phyloP scores from a whole-genome alignment of 2,888 invertebrate genomes.

The Hyppa rectilinea region DNA sequence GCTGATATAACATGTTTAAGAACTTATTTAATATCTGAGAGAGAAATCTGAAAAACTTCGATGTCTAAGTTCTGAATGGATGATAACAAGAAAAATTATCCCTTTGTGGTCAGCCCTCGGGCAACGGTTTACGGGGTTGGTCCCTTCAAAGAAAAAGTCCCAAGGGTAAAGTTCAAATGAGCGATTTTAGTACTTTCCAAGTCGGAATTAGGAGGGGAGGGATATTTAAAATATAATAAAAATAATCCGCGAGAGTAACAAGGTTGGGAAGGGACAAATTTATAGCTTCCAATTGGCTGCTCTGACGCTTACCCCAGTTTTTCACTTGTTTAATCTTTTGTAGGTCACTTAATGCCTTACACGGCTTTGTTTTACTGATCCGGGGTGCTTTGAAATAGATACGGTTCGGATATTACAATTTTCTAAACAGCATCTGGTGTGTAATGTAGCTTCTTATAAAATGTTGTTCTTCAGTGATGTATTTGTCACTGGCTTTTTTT shows the following conservation, averaged over 20 bases:
- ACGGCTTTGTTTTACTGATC: slow-evolving; percentile 42
- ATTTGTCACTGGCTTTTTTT: too few relatives aligned
- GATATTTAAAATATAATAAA: slow-evolving; percentile 64
- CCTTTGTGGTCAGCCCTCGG: slow-evolving; percentile 56
- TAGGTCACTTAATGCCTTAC: slow-evolving; percentile 53
- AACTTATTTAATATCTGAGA: slow-evolving; percentile 62
- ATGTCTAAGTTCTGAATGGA: slow-evolving; percentile 57
- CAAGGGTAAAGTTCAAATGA: slow-evolving; percentile 56
- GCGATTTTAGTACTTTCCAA: slow-evolving; percentile 48
- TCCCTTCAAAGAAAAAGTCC: slow-evolving; percentile 53
- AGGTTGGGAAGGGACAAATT: slow-evolving; percentile 66
- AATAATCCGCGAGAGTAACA: slow-evolving; percentile 64
- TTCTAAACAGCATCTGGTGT: neutral
- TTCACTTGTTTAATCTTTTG: slow-evolving; percentile 69
- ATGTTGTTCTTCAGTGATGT: neutral
- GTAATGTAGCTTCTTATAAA: neutral
- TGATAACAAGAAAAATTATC: slow-evolving; percentile 62
- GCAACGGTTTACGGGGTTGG: slow-evolving; percentile 46
- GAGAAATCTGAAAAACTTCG: slow-evolving; percentile 56
- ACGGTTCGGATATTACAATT: slow-evolving; percentile 13
- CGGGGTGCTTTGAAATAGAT: slow-evolving; percentile 42
- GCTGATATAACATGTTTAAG: slow-evolving; percentile 39
- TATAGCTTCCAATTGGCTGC: slow-evolving; percentile 72
- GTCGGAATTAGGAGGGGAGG: slow-evolving; percentile 31
- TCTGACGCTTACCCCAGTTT: slow-evolving; percentile 64